Evolutionary conservation across 2,113 vertebrate species (phyloP).

Genomic region (Psephotus haematonotus): DNA sequence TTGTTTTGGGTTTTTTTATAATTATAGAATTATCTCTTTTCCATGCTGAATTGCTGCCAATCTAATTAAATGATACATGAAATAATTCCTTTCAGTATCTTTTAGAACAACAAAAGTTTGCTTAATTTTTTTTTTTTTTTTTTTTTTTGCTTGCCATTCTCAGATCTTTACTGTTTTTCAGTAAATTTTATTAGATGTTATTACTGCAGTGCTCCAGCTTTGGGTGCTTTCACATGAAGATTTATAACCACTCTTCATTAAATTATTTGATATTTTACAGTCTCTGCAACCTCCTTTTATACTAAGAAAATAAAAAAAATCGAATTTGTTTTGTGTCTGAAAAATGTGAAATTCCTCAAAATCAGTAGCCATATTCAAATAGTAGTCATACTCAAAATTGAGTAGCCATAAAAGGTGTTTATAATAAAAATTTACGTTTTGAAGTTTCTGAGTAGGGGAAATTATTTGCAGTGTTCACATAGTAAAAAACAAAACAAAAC

Average conservation of each 20-base stretch:
- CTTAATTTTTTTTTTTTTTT: background rate
- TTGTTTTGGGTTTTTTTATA: background rate
- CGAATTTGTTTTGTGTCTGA: background rate
- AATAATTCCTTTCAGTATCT: background rate
- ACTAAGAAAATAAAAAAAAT: background rate
- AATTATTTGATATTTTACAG: background rate
- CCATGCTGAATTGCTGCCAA: background rate
- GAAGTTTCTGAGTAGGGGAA: background rate
- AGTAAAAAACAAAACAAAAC: background rate
- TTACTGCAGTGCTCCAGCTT: background rate
- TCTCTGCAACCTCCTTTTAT: background rate
- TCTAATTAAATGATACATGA: background rate
- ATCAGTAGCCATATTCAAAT: background rate
- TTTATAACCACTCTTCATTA: background rate
- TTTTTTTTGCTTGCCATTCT: background rate
- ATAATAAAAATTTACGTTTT: background rate
- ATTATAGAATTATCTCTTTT: background rate
- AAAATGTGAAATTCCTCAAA: background rate
- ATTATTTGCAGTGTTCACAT: background rate
- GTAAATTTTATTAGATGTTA: background rate
- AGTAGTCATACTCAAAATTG: background rate
- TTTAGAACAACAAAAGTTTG: background rate
- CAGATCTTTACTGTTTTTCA: background rate
- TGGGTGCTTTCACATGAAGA: background rate
- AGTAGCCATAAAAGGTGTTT: rapidly evolving